Base-by-base conservation (phyloP, 2,113 vertebrate species). In the Ptilonorhynchus violaceus region DNA sequence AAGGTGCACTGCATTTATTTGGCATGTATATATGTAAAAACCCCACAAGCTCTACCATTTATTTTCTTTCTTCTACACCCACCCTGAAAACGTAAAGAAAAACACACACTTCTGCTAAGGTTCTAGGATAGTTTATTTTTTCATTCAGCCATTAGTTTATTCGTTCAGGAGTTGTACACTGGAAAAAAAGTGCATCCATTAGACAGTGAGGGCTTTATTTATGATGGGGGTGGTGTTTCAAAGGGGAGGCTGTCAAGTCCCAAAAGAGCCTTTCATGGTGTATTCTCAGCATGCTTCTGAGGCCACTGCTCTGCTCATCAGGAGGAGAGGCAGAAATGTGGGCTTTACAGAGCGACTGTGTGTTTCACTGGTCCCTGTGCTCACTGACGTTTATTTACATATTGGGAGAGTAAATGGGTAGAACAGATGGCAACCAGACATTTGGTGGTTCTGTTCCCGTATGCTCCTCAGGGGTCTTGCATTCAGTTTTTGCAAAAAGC, bases 381-480 rank as follows among this genome's bases (percentile, higher is more conserved):
- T 97, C 90, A 39, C 97, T 98, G 97, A 95, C 96, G 97, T 98
- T 98, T 98, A 98, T 98, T 98, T 98, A 98, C 97, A 97, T 97
- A 97, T 95, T 96, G 96, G 97, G 94, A 96, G 96, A 97, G 96
- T 98, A 98, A 97, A 98, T 96, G 97, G 96, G 96, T 97, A 98
- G 97, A 98, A 97, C 98, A 98, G 98, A 99, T 98, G 98, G 98
- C 96, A 98, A 97, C 96, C 98, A 98, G 98, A 98, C 98, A 97
- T 86, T 98, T 95, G 92, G 94, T 89, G 85, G 64, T 93, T 97
- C 97, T 97, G 93, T 96, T 95, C 96, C 87, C 95, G 84, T 96
- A 77, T 91, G 66, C 95, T 97, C 97, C 96, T 98, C 97, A 78
- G 97, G 96, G 97, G 97, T 97, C 98, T 98, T 86, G 53, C 95